These are phyloP conservation scores for Euclidia mi DNA, from an alignment of 2,888 invertebrate species.

Conservation along the genomic window DNA sequence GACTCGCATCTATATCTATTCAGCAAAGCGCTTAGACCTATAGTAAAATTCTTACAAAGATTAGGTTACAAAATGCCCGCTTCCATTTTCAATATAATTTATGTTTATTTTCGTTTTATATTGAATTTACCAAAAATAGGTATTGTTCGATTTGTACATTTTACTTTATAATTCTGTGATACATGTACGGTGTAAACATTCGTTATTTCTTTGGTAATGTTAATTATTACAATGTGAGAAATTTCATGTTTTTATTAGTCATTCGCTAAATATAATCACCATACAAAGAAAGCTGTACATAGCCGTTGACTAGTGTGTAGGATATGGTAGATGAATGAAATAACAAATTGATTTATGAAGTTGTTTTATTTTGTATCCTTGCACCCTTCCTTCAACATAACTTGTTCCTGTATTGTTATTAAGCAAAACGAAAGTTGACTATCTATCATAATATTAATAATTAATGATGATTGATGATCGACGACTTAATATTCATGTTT, in stretches of 20 bases:
- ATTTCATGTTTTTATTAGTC: constrained; percentile 45
- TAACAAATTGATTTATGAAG: constrained; percentile 46
- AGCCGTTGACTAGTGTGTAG: constrained; percentile 88
- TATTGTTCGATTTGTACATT: constrained; percentile 32
- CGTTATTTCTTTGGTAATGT: constrained; percentile 13
- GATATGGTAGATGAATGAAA: constrained; percentile 77
- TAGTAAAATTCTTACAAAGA: constrained; percentile 25
- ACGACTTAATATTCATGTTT: too few species aligned
- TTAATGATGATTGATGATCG: too few species aligned
- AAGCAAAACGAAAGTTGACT: too few species aligned
- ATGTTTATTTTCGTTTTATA: constrained; percentile 26
- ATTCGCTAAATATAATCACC: constrained; percentile 48
- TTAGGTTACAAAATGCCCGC: constrained; percentile 40
- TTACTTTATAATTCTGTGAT: constrained; percentile 57
- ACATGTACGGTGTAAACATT: constrained; percentile 41
- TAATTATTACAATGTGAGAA: constrained; percentile 28
- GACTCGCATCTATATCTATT: too few species aligned
- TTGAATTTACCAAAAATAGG: constrained; percentile 43
- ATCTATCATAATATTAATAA: too few species aligned
- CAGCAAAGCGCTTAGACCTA: constrained; percentile 32
- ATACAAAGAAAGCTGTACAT: constrained; percentile 76
- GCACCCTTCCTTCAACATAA: neutral
- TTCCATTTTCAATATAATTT: constrained; percentile 22
- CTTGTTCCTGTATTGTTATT: too few species aligned
- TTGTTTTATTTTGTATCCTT: constrained; percentile 50